A percentile compares a stretch with the other conserved stretches of the same genome.
phyloP scores from a whole-genome alignment of 2,113 vertebrate genomes.

The Australoheros scitulus region DNA sequence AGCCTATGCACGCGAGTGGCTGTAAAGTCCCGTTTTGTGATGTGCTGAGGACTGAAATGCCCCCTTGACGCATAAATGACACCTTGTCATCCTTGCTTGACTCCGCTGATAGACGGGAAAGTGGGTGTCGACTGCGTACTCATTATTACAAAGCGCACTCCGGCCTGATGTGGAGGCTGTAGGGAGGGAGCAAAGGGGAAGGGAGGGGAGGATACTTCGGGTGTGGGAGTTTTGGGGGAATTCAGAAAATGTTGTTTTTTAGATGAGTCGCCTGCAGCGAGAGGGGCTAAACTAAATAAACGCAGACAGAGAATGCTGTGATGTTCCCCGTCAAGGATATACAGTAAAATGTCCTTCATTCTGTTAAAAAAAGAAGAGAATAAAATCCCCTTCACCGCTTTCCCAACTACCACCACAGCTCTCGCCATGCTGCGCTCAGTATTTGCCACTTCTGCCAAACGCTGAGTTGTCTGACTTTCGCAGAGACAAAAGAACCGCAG shows the following conservation, averaged over 20 bases:
- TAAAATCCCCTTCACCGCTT: background rate
- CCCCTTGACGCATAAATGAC: slow-evolving; percentile 8
- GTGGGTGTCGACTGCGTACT: slow-evolving; percentile 66
- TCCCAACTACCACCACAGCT: background rate
- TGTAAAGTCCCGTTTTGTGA: slow-evolving; percentile 7
- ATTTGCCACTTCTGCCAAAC: slow-evolving; percentile 61
- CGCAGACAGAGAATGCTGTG: background rate
- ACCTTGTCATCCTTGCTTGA: slow-evolving; percentile 8
- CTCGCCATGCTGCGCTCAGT: slow-evolving; percentile 37
- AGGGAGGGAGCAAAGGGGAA: background rate
- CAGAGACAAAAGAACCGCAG: slow-evolving; percentile 77
- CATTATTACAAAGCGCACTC: slow-evolving; percentile 53
- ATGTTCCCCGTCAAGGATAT: slow-evolving; percentile 3
- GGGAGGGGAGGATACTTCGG: slow-evolving; percentile 42
- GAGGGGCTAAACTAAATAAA: slow-evolving; percentile 19
- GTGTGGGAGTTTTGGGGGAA: slow-evolving; percentile 83
- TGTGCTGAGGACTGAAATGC: background rate
- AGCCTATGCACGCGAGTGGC: background rate
- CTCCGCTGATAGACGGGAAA: slow-evolving; percentile 27
- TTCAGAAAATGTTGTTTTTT: slow-evolving; percentile 80
- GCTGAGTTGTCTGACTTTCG: slow-evolving; percentile 70
- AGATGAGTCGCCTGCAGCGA: slow-evolving; percentile 35
- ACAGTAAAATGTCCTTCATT: background rate
- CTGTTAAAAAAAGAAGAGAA: background rate
- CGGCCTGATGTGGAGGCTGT: slow-evolving; percentile 29